Evolutionary conservation across 2,113 vertebrate species (phyloP).

Genomic region (Planiliza haematocheilus): DNA sequence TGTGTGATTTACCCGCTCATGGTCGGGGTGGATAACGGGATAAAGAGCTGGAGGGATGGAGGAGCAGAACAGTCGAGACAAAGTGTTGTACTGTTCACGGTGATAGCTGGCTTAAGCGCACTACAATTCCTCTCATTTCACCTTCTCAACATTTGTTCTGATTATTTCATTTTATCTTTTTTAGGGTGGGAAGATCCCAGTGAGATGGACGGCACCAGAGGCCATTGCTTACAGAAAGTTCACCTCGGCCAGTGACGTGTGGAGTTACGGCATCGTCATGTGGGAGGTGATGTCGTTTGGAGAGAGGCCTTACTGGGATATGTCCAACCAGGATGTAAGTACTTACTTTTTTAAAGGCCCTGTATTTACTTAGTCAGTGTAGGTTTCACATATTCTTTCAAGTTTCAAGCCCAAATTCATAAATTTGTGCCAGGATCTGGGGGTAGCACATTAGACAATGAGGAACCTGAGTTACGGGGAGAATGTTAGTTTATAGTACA

Average conservation of each 20-base stretch:
- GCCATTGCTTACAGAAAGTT: conserved; percentile 87
- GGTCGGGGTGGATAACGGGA: conserved; percentile 1
- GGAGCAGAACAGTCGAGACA: neutral
- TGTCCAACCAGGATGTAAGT: conserved; percentile 88
- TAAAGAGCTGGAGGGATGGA: conserved; percentile 9
- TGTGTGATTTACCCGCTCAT: conserved; percentile 43
- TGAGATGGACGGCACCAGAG: conserved; percentile 86
- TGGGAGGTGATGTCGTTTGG: conserved; percentile 89
- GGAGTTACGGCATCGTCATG: conserved; percentile 88
- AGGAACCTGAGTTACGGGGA: neutral
- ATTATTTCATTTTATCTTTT: neutral
- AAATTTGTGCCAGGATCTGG: neutral
- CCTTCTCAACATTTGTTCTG: too few relatives aligned
- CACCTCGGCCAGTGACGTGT: conserved; percentile 86
- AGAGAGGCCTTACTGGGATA: conserved; percentile 87
- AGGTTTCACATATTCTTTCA: too few relatives aligned
- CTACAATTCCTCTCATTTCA: neutral
- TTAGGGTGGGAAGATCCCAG: conserved; percentile 86
- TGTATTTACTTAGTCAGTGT: too few relatives aligned
- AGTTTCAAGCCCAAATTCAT: too few relatives aligned
- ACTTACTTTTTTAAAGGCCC: neutral
- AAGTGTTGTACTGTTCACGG: neutral
- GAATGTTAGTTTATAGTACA: neutral
- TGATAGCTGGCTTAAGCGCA: neutral
- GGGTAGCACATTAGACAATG: neutral